Evolutionary conservation across 1,140 invertebrate genomes (phyloP).

Genomic region (Thalassaphorura encarpata): DNA sequence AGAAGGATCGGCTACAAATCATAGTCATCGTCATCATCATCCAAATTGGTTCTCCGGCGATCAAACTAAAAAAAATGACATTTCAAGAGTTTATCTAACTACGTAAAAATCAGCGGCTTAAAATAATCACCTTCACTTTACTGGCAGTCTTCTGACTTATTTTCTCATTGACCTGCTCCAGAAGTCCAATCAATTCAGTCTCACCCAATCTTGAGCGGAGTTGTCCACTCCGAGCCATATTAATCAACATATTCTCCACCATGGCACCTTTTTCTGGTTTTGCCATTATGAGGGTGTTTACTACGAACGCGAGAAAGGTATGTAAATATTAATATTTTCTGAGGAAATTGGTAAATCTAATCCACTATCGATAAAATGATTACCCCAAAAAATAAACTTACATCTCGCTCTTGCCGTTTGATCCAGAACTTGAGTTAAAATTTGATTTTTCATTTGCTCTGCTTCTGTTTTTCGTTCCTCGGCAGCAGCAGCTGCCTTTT

Average conservation of each 20-base stretch:
- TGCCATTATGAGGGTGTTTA: constrained; percentile 83
- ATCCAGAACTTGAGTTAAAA: constrained; percentile 76
- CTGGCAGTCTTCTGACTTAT: constrained; percentile 60
- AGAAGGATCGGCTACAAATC: no score
- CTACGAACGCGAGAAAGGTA: no score
- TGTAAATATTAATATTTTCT: no score
- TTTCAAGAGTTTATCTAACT: no score
- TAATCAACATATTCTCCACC: constrained; percentile 85
- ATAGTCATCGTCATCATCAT: no score
- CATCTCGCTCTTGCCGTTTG: constrained; percentile 84
- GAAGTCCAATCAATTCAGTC: constrained; percentile 67
- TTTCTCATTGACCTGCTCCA: constrained; percentile 77
- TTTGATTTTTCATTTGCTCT: constrained; percentile 77
- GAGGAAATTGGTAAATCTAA: no score
- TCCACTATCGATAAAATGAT: no score
- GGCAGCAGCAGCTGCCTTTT: constrained; percentile 38
- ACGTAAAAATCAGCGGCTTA: no score
- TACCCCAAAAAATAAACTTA: no score
- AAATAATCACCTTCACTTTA: constrained; percentile 69
- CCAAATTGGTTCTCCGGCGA: no score
- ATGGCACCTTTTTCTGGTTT: constrained; percentile 91
- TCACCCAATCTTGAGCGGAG: constrained; percentile 69
- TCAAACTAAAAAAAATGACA: no score
- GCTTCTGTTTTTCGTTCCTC: constrained; percentile 65
- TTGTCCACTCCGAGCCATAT: constrained; percentile 82